These are phyloP conservation scores for Pipistrellus pygmaeus DNA, from an alignment of 2,797 vertebrate species.

Conservation along the genomic window DNA sequence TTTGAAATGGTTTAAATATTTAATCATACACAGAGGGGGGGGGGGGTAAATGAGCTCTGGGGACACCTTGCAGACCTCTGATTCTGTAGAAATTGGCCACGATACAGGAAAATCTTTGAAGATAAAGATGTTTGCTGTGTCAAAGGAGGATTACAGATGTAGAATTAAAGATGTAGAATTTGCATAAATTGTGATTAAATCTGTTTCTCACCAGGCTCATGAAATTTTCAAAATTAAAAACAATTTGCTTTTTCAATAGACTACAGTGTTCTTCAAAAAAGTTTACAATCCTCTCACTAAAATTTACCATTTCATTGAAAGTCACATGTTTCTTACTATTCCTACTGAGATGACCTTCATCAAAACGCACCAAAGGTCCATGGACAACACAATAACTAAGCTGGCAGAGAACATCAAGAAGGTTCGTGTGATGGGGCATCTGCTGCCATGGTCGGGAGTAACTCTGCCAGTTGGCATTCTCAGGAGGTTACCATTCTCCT, in stretches of 20 bases:
- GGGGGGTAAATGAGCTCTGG: neutral
- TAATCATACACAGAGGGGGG: neutral
- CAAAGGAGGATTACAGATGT: conserved; percentile 29
- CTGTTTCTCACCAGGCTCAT: neutral
- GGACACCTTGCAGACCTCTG: neutral
- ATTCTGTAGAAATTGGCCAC: conserved; percentile 52
- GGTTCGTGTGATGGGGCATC: neutral
- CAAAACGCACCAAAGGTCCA: neutral
- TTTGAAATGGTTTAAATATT: conserved; percentile 51
- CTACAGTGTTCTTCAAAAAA: neutral
- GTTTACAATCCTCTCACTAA: neutral
- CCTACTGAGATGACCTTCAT: neutral
- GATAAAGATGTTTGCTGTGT: conserved; percentile 13
- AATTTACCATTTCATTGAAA: neutral
- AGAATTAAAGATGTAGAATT: conserved; percentile 39
- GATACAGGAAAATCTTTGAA: conserved; percentile 49
- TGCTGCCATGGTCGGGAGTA: neutral
- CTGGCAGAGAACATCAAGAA: conserved; percentile 22
- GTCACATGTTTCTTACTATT: neutral
- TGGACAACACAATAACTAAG: neutral
- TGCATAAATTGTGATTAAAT: conserved; percentile 30
- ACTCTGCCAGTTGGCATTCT: neutral
- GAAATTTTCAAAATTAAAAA: conserved; percentile 16
- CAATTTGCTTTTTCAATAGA: conserved; percentile 6
- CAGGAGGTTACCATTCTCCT: neutral